A percentile compares a stretch with the other conserved stretches of the same genome.
These are phyloP conservation scores for Ramazzottius varieornatus DNA, from an alignment of 2,888 invertebrate genomes.

Conservation along the genomic window DNA sequence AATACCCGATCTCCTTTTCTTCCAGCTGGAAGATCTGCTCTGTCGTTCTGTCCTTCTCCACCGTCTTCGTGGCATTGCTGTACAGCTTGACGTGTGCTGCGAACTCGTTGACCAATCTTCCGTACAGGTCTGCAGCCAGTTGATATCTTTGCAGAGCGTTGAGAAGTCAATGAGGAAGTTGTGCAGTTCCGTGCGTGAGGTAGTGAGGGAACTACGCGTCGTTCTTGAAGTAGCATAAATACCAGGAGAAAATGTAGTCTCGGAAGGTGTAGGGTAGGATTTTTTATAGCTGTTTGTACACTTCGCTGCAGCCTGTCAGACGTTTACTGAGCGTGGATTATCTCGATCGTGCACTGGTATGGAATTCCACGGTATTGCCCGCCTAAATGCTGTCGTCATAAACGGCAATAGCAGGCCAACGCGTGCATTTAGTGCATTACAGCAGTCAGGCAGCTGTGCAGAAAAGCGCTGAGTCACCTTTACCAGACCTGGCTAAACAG, in stretches of 20 bases:
- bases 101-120: background rate
- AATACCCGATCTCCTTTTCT: background rate
- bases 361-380: too few species aligned
- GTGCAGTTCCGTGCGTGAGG: background rate
- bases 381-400: too few species aligned
- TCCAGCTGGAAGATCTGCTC: conserved; percentile 4
- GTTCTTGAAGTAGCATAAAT: background rate
- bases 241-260: background rate
- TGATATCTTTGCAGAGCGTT: background rate
- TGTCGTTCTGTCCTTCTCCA: background rate
- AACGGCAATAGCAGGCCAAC: too few species aligned
- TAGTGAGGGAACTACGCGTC: background rate
- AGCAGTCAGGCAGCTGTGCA: too few species aligned
- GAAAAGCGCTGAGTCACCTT: too few species aligned
- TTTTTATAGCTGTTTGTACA: background rate
- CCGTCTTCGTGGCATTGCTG: background rate
- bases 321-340: too few species aligned
- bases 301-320: background rate
- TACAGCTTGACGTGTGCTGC: background rate
- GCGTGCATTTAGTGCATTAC: too few species aligned
- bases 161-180: background rate
- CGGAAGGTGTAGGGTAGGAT: background rate
- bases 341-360: too few species aligned
- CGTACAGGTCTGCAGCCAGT: background rate
- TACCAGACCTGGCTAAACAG: too few species aligned